Evolutionary conservation across 2,888 invertebrate species (phyloP), one percentile per base, ranked within the genome.

Genomic region (Pharmacophagus antenor): DNA sequence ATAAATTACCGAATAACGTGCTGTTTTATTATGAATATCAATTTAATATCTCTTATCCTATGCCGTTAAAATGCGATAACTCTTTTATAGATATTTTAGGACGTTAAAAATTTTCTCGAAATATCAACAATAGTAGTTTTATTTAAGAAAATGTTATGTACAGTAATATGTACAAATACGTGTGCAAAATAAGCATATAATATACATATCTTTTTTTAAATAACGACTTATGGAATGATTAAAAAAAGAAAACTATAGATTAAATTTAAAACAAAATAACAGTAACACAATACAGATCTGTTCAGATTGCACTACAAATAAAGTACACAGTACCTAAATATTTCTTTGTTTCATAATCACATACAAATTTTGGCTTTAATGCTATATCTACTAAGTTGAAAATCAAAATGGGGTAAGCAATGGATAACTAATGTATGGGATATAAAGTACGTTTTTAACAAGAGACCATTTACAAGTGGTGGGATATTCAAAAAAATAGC

Each of bases 321-420:
- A 65, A 63, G 46, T 58, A 52, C 65, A 73, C 63, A 61, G 63
- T 67, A 64, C 63, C 54, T 69, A 66, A 64, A 66, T 66, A 72
- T 71, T 73, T 73, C 71, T 82, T 79, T 82, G 81, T 81, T 72
- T 77, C 66, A 64, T 72, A 82, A 85, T 86, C 86, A 88, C 88
- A 85, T 77, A 79, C 71, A 72, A 69, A 85, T 82, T 88, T 88
- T 88, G 88, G 88, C 86, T 83, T 82, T 70, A 72, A 50, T 46
- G 49, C 54, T 69, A 76, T 66, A 71, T 62, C 74, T 71, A 65
- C 64, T 70, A 66, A 57, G 62, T 73, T 77, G 68, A 73, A 71
- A 82, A 80, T 73, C 80, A 84, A 82, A 63, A 68, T 69, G 73
- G 86, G 8, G 84, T 84, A 86, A 86, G 81, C 77, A 76, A 72